phyloP scores from a whole-genome alignment of 2,797 vertebrate genomes.

The Acanthornis magna region DNA sequence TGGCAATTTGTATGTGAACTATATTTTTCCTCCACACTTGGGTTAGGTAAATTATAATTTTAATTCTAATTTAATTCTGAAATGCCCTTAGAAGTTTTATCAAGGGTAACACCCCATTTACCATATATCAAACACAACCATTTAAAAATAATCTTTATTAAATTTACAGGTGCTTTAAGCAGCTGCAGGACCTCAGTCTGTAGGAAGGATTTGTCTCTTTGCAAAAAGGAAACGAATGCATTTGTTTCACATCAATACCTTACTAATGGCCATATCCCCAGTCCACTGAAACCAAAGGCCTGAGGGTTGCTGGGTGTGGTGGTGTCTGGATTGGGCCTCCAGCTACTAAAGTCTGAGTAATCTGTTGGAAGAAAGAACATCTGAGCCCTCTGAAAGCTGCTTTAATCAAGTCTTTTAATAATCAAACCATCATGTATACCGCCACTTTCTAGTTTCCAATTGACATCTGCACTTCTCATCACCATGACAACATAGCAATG shows the following conservation, averaged over 20 bases:
- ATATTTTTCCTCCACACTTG: neutral
- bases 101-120: neutral
- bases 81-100: neutral
- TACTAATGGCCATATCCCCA: neutral
- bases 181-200: neutral
- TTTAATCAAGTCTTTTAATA: conserved; percentile 3
- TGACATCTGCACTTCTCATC: conserved; percentile 35
- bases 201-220: neutral
- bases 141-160: neutral
- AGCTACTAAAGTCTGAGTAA: neutral
- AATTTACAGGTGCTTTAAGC: neutral
- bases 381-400: neutral
- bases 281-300: neutral
- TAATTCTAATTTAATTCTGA: neutral
- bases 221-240: neutral
- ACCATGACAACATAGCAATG: conserved; percentile 53
- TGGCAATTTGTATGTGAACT: neutral
- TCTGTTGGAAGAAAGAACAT: neutral
- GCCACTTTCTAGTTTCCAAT: neutral
- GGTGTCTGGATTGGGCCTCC: neutral
- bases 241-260: neutral
- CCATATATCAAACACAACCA: neutral
- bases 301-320: neutral
- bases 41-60: neutral
- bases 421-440: neutral